phyloP scores from a whole-genome alignment of 2,888 invertebrate genomes.

The Embidobia sp. region DNA sequence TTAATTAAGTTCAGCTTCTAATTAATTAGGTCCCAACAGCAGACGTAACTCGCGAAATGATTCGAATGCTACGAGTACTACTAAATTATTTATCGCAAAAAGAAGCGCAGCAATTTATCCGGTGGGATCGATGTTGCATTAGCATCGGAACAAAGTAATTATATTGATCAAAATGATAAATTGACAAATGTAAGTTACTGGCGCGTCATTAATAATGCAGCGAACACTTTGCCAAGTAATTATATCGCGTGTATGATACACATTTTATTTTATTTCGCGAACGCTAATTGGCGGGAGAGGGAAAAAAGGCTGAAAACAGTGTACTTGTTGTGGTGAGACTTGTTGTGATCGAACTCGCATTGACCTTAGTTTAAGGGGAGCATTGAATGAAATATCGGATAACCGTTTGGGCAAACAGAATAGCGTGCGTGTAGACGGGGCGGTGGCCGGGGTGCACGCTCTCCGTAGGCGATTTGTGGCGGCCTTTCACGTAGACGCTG shows the following conservation, averaged over 20 bases:
- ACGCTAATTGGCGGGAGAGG: not conserved
- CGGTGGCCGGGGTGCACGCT: conserved; percentile 17
- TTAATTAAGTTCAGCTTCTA: no score
- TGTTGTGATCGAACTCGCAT: conserved; percentile 2
- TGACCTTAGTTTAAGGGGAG: conserved; percentile 11
- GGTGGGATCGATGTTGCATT: not conserved
- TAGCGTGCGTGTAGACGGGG: conserved; percentile 19
- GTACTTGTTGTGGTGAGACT: conserved; percentile 16
- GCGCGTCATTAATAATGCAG: not conserved
- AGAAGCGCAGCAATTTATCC: not conserved
- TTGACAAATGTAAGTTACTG: not conserved
- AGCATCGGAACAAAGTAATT: not conserved
- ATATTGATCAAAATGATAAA: not conserved
- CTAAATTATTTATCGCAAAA: not conserved
- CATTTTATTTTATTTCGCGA: not conserved
- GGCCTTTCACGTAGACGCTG: conserved; percentile 32
- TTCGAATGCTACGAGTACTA: no score
- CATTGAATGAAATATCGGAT: conserved; percentile 27
- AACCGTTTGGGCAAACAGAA: conserved; percentile 19
- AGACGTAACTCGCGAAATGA: no score
- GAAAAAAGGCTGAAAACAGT: not conserved
- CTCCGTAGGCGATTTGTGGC: conserved; percentile 16
- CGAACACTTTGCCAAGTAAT: not conserved
- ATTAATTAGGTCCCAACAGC: no score
- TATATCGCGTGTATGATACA: no score